A percentile compares a stretch with the other conserved stretches of the same genome.
phyloP scores from a whole-genome alignment of 2,888 invertebrate species.

The Agonopterix alstromeriana region DNA sequence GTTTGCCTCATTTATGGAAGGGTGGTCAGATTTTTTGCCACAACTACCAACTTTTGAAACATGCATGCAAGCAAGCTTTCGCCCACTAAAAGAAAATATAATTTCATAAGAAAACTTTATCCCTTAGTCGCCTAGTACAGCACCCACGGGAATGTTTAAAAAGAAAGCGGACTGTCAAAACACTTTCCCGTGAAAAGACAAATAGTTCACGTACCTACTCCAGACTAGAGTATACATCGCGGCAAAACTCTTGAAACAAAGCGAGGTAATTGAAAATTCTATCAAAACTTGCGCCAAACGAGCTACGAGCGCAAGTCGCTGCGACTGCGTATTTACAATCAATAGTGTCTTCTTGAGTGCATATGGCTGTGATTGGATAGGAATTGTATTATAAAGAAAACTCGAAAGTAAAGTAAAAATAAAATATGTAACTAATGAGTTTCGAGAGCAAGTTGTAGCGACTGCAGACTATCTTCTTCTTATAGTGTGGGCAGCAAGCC shows the following conservation, averaged over 20 bases:
- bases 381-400: neutral
- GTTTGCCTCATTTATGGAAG: too few species aligned
- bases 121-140: neutral
- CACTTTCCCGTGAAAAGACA: conserved; percentile 6
- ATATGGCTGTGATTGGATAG: neutral
- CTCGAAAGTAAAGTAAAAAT: too few species aligned
- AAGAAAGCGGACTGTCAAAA: neutral
- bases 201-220: conserved; percentile 13
- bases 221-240: conserved; percentile 12
- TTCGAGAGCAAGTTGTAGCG: too few species aligned
- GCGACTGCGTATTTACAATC: neutral
- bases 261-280: conserved; percentile 76
- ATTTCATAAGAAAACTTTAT: too few species aligned
- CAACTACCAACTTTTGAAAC: too few species aligned
- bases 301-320: conserved; percentile 15
- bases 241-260: conserved; percentile 64
- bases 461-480: too few species aligned
- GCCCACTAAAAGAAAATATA: too few species aligned
- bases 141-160: neutral
- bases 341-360: neutral
- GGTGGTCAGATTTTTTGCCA: too few species aligned
- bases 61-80: too few species aligned
- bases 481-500: too few species aligned
- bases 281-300: conserved; percentile 71
- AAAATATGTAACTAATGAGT: too few species aligned